Base-by-base conservation (phyloP, 1,140 invertebrate species). In the Bicyclus anynana region DNA sequence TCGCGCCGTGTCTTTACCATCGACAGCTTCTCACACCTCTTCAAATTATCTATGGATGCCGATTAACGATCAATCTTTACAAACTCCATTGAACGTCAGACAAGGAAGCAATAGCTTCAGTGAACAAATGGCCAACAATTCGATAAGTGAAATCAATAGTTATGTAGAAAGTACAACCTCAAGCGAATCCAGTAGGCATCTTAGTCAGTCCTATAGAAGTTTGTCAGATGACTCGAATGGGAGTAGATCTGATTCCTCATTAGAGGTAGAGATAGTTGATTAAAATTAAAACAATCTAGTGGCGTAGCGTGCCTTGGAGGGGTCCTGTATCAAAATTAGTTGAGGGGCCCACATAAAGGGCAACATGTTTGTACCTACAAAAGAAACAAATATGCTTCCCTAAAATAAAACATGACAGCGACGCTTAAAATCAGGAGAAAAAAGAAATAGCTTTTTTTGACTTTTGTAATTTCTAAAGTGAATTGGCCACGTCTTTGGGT, bases 1-100 rank as follows among this genome's bases (percentile, higher is more conserved):
- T 1, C 56, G 65, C 14, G 77, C 73, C 0, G 67, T 82, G 0
- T 70, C 76, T 4, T 47, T 87, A 20, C 77, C 79, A 4, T 68
- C 84, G 1, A 77, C 78, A 0, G 38, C 62, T 10, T 18, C 47
- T 2, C 59, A 66, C 1, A 58, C 44, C 20, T 14, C 29, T 6
- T 27, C 35, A 2, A 59, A 38, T 5, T 57, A 52, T 16, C 4
- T 27, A 4, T 72, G 69, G 69, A 54, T 13, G 13, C 40, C 23
- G 7, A 10, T 13, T 5, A 26, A 38, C 12, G 38, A 51, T 20
- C 29, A 52, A 46, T n/a, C n/a, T 48, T 40, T 54, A 13, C 57
- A 38, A 1, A 42, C 17, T 44, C 9, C 37, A 33, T 33, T 33
- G 1, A 33, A 33, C n/a, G 10, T 33, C 12, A n/a, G 29, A 12